phyloP scores from a whole-genome alignment of 2,888 invertebrate species.

The Lepas anatifera region DNA sequence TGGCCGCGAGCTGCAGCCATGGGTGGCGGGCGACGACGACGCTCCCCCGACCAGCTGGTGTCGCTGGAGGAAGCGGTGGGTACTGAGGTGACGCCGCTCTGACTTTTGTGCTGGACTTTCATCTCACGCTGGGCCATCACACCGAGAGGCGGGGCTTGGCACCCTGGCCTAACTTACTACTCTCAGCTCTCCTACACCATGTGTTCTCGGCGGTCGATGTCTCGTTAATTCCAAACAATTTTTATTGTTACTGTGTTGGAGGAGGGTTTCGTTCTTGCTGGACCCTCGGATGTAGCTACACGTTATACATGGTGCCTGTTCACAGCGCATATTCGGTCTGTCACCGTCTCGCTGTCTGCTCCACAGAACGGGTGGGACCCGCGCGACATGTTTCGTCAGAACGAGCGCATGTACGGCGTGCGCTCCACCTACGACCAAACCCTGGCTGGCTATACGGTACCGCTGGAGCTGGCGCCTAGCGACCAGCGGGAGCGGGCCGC shows the following conservation, averaged over 20 bases:
- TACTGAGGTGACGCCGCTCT: not conserved
- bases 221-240: too few relatives aligned
- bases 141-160: too few relatives aligned
- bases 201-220: too few relatives aligned
- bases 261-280: too few relatives aligned
- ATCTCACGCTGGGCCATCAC: too few relatives aligned
- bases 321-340: too few relatives aligned
- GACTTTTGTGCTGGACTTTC: too few relatives aligned
- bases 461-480: conserved; percentile 58
- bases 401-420: conserved; percentile 82
- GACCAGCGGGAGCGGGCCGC: conserved; percentile 75
- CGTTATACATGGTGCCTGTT: too few relatives aligned
- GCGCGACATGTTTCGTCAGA: conserved; percentile 90
- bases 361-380: conserved; percentile 84
- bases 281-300: too few relatives aligned
- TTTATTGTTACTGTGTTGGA: too few relatives aligned
- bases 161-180: too few relatives aligned
- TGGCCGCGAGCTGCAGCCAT: conserved; percentile 76
- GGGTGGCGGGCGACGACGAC: conserved; percentile 52
- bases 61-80: not conserved
- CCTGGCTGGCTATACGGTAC: conserved; percentile 81
- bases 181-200: too few relatives aligned
- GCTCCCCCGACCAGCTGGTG: conserved; percentile 26
- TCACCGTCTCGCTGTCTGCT: conserved; percentile 4
- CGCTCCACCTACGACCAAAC: conserved; percentile 84